Base-by-base conservation (phyloP, 2,888 invertebrate genomes). In the Folsomia manolachei region DNA sequence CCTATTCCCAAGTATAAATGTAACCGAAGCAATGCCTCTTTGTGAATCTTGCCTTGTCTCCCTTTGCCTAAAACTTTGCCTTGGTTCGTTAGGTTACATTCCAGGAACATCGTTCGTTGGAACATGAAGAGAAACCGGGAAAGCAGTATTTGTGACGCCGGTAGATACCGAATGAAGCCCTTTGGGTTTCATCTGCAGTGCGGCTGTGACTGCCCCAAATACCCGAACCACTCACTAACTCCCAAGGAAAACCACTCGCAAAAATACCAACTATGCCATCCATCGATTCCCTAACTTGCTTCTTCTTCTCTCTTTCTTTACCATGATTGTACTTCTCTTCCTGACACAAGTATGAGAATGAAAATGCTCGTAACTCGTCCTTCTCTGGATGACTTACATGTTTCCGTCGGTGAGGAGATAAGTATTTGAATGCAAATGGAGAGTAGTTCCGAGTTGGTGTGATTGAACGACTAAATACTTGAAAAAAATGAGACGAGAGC, bases 151-250 rank as follows among this genome's bases (percentile, higher is more conserved):
- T 7, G 21, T 9, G 26, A n/a, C 14, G 24, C 62, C 24, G 24
- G 62, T 26, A 60, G 60, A 60, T 19, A 11, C 24, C 62, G 61
- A 62, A 62, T 7, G 64, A 4, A 60, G 23, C 62, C 64, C 23
- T 25, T 66, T 51, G 27, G 56, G 62, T 68, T 75, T 75, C 67
- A 75, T 75, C 74, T 72, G 74, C 74, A 75, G 66, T 75, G 74
- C 74, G 74, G 74, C 74, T 75, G 72, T 75, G 56, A 56, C 56
- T 56, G 18, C 39, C 39, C 39, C 39, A 39, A 4, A 39, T 39
- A 39, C 39, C 39, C 39, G 39, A 39, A 4, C 14, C 39, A 9
- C n/a, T n/a, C n/a, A n/a, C n/a, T n/a, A n/a, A n/a, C n/a, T n/a
- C n/a, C n/a, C n/a, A n/a, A n/a, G n/a, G n/a, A n/a, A n/a, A 39